phyloP scores from a whole-genome alignment of 2,113 vertebrate genomes.

The Rhodinocichla rosea region DNA sequence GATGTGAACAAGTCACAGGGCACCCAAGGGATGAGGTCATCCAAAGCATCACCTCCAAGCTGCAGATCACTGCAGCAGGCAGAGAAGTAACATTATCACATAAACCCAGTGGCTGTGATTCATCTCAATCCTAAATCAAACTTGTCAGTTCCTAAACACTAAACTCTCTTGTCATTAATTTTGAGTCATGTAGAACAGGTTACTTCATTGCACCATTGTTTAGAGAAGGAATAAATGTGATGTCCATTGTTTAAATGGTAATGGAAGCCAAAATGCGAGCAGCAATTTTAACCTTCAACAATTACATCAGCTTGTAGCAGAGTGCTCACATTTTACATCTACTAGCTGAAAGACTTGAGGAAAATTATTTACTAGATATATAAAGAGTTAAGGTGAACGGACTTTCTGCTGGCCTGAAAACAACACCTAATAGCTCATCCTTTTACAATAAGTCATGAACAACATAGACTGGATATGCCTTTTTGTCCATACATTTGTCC shows the following conservation, averaged over 20 bases:
- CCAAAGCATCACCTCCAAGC: not conserved
- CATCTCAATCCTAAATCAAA: not conserved
- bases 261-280: not conserved
- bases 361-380: not conserved
- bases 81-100: not conserved
- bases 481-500: not conserved
- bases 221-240: not conserved
- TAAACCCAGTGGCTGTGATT: not conserved
- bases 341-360: not conserved
- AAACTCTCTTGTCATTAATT: not conserved
- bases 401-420: conserved; percentile 12
- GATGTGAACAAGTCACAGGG: not conserved
- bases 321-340: not conserved
- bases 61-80: not conserved
- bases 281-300: not conserved
- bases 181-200: not conserved
- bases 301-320: not conserved
- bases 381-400: not conserved
- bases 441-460: conserved; percentile 19
- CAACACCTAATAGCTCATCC: not conserved
- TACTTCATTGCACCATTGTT: not conserved
- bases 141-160: not conserved
- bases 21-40: not conserved
- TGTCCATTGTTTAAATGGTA: not conserved
- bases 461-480: not conserved